Percentiles rank a stretch among this genome's conserved stretches.
phyloP scores from a whole-genome alignment of 2,797 vertebrate species.

The Trachurus trachurus region DNA sequence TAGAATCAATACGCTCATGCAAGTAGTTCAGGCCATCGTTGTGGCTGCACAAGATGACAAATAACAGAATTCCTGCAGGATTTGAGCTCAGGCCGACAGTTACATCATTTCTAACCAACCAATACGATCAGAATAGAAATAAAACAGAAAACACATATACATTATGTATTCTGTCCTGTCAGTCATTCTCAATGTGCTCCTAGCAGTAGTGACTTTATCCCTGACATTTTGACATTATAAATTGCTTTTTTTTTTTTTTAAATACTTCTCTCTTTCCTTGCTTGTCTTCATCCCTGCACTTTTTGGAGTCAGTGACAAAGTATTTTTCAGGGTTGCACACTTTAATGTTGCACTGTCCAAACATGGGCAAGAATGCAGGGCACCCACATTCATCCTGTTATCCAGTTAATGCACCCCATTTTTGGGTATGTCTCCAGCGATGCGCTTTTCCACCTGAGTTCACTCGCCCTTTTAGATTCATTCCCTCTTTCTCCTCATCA shows the following conservation, averaged over 20 bases:
- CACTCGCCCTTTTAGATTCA: slow-evolving; percentile 50
- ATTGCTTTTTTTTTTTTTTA: too few species aligned
- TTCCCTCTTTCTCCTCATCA: slow-evolving; percentile 25
- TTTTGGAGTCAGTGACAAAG: not conserved
- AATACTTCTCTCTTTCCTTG: not conserved
- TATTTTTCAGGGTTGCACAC: slow-evolving; percentile 34
- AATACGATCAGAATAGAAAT: not conserved
- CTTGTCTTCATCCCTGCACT: slow-evolving; percentile 1
- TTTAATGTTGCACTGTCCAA: slow-evolving; percentile 62
- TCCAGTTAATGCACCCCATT: slow-evolving; percentile 69
- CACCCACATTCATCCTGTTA: slow-evolving; percentile 56
- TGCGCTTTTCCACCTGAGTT: slow-evolving; percentile 73
- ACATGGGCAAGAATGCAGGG: slow-evolving; percentile 74
- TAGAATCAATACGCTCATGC: not conserved
- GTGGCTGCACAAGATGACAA: not conserved
- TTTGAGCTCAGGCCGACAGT: not conserved
- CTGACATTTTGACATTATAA: not conserved
- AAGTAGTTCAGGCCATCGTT: too few species aligned
- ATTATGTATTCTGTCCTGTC: not conserved
- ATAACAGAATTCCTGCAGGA: not conserved
- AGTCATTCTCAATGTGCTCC: not conserved
- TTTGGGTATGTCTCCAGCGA: slow-evolving; percentile 67
- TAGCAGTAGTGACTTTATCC: not conserved
- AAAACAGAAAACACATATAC: not conserved
- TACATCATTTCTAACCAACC: not conserved